Evolutionary conservation across 2,113 vertebrate species (phyloP).

Genomic region (Xiphorhynchus elegans): DNA sequence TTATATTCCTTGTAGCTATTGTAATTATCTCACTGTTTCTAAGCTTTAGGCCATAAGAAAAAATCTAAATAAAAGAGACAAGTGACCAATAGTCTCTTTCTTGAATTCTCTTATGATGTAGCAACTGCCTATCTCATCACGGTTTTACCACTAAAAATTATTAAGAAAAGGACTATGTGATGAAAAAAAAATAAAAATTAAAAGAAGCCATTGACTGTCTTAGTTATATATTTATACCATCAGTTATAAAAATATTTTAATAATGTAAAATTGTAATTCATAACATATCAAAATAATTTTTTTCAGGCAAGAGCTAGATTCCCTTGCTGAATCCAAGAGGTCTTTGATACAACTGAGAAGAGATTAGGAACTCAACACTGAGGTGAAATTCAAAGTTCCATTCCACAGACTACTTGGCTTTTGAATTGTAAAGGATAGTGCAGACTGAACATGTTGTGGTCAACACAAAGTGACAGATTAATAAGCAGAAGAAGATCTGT

Average conservation of each 20-base stretch:
- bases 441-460: not conserved
- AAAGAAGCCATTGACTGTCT: not conserved
- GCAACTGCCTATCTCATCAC: not conserved
- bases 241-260: not conserved
- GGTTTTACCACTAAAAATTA: not conserved
- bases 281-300: not conserved
- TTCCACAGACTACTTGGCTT: not conserved
- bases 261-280: not conserved
- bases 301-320: not conserved
- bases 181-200: not conserved
- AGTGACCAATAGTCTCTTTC: not conserved
- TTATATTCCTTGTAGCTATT: not conserved
- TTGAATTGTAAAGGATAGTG: not conserved
- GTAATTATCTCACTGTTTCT: not conserved
- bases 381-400: not conserved
- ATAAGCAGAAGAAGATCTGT: not conserved
- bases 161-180: not conserved
- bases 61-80: not conserved
- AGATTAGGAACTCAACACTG: not conserved
- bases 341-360: not conserved
- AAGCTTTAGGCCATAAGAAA: not conserved
- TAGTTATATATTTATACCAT: not conserved
- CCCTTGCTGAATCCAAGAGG: not conserved
- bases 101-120: not conserved
- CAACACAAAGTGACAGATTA: not conserved